Evolutionary conservation across 2,888 invertebrate genomes (phyloP), one percentile per base, ranked within the genome.

Genomic region (Oxycera nigricornis): DNA sequence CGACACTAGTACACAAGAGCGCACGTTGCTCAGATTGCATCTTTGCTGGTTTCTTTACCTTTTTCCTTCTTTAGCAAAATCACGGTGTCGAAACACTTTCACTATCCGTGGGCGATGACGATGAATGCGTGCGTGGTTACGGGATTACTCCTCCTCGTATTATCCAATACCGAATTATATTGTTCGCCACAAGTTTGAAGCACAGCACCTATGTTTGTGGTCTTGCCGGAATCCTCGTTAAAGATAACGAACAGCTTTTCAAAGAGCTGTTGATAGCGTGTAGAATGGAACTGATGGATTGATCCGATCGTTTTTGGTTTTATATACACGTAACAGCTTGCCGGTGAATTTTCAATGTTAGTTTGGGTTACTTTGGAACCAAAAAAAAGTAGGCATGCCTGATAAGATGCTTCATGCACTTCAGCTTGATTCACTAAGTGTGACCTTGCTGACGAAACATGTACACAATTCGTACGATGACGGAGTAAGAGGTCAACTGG

Each of bases 301-400:
- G 17, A 7, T 11, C 22, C 31, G 24, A 31, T n/a, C 26, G 70
- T 9, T 31, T 70, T 31, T 70, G 52, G 55, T 70, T 70, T 70
- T 70, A 70, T 70, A 70, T 70, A n/a, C n/a, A 70, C 55, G 52
- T 70, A 70, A 70, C 65, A 17, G 41, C 24, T 65, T 41, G 28
- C 2, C 55, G 11, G 20, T 0, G 22, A 52, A 20, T 14, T 70
- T 62, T 70, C 55, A 31, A 55, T 2, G 30, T 52, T 50, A 24
- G 52, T n/a, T 52, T 22, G 26, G 11, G 11, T 31, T 30, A 28
- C 6, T 28, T 30, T 46, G 55, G 17, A 52, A 20, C 31, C 26
- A 20, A 24, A 28, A 28, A 50, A 2, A 2, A n/a, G 17, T 14
- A 28, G n/a, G 1, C 17, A 2, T n/a, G n/a, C n/a, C n/a, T n/a